A percentile compares a stretch with the other conserved stretches of the same genome.
phyloP scores from a whole-genome alignment of 2,113 vertebrate species.

The Erpornis zantholeuca region DNA sequence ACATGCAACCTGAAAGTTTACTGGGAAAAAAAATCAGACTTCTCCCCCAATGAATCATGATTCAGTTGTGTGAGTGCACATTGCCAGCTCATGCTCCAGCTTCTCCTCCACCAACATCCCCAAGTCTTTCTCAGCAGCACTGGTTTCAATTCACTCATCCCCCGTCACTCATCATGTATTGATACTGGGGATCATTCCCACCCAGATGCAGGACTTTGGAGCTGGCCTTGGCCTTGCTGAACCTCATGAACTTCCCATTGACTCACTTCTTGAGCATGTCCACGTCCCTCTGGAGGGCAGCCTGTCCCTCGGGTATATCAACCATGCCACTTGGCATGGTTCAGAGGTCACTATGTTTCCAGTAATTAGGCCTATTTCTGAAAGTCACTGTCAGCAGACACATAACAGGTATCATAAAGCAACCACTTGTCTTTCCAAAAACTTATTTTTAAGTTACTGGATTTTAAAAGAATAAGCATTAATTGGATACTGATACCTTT shows the following conservation, averaged over 20 bases:
- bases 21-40: background rate
- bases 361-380: background rate
- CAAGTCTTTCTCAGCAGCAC: background rate
- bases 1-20: background rate
- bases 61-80: background rate
- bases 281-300: background rate
- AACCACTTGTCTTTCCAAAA: background rate
- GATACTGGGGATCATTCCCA: too few species aligned
- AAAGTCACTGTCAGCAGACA: background rate
- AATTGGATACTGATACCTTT: background rate
- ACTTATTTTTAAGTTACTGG: background rate
- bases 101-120: background rate
- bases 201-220: background rate
- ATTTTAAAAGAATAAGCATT: background rate
- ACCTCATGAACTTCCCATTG: background rate
- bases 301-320: background rate
- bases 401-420: background rate
- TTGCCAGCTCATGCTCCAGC: background rate
- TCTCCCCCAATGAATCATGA: background rate
- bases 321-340: background rate
- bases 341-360: background rate
- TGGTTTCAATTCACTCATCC: background rate
- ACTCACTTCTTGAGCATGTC: background rate
- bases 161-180: background rate
- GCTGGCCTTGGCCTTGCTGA: background rate